phyloP scores from a whole-genome alignment of 2,113 vertebrate species.

The Xenus cinereus region DNA sequence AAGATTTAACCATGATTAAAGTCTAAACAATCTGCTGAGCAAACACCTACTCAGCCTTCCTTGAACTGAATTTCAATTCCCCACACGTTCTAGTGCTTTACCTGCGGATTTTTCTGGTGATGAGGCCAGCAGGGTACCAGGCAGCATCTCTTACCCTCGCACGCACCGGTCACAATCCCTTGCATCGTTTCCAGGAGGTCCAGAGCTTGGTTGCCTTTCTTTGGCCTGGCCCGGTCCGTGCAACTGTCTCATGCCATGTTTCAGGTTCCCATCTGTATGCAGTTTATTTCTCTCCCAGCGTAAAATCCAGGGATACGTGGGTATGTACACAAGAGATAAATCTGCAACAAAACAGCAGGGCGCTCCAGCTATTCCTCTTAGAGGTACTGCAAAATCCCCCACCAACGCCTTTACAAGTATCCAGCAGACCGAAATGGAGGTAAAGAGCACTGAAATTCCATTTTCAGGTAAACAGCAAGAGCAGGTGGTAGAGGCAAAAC shows the following conservation, averaged over 20 bases:
- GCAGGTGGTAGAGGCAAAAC: not conserved
- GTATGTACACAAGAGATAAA: not conserved
- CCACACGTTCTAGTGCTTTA: not conserved
- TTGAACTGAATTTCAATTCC: conserved; percentile 1
- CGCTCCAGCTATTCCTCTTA: not conserved
- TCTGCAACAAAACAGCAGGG: not conserved
- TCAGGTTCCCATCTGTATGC: not conserved
- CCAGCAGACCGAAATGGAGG: not conserved
- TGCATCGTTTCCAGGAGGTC: not conserved
- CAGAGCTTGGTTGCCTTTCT: not conserved
- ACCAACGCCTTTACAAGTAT: not conserved
- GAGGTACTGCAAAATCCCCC: not conserved
- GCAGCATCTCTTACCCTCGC: not conserved
- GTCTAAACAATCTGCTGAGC: conserved; percentile 29
- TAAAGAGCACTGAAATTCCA: not conserved
- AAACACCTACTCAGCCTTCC: not conserved
- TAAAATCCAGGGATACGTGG: not conserved
- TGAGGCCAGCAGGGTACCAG: not conserved
- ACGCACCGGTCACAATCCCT: too few species aligned
- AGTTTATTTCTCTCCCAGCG: not conserved
- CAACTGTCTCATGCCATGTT: not conserved
- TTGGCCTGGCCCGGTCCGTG: not conserved
- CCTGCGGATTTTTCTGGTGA: not conserved
- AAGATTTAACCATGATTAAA: conserved; percentile 51
- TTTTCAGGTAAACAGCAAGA: not conserved